Conservation (phyloP, 2,797 vertebrate species). For the Danio albolineatus region DNA sequence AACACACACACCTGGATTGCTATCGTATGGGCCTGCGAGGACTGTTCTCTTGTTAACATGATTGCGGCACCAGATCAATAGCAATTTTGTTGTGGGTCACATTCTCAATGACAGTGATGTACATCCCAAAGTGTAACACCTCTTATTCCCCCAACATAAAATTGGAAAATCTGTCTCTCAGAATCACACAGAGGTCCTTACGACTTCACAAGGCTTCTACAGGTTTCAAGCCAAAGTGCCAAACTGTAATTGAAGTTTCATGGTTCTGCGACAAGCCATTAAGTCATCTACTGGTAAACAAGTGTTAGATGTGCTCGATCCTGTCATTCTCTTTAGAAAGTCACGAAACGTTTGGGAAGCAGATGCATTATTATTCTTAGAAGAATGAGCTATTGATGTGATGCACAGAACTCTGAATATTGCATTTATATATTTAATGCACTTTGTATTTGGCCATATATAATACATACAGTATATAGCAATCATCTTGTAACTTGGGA, state of each 20-base stretch:
- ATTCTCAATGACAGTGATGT: conserved; percentile 70
- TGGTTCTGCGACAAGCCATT: conserved; percentile 51
- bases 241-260: conserved; percentile 47
- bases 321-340: conserved; percentile 38
- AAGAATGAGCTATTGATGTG: not conserved
- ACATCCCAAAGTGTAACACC: conserved; percentile 63
- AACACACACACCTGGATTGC: conserved; percentile 42
- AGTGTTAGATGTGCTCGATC: conserved; percentile 38
- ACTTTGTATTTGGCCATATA: not conserved
- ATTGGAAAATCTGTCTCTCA: conserved; percentile 60
- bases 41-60: conserved; percentile 70
- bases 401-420: not conserved
- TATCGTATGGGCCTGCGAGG: conserved; percentile 42
- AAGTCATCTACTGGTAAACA: conserved; percentile 30
- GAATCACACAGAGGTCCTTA: conserved; percentile 46
- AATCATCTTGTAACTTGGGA: not conserved
- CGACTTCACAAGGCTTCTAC: conserved; percentile 32
- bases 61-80: conserved; percentile 69
- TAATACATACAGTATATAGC: not conserved
- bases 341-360: not conserved
- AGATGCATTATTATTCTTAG: conserved; percentile 17
- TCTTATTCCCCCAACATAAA: conserved; percentile 58
- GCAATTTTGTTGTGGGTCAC: conserved; percentile 73
- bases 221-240: conserved; percentile 36
- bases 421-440: not conserved